Conservation (phyloP, 2,888 invertebrate genomes). For the Trachelus tabidus region DNA sequence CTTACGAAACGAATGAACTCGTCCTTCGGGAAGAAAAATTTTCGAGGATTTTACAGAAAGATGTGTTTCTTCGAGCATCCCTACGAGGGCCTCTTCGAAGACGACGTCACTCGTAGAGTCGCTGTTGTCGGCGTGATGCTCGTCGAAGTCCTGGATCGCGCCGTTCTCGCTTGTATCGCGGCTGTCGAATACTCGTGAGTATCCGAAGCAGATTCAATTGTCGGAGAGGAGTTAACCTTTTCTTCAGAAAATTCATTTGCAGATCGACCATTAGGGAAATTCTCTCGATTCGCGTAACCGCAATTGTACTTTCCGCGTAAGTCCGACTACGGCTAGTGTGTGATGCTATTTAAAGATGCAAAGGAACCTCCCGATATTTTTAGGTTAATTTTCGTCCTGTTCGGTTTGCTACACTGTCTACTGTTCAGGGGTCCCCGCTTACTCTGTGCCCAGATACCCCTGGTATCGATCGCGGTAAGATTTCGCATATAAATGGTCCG, state of each 20-base stretch:
- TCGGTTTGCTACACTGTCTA: constrained; percentile 5
- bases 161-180: constrained; percentile 20
- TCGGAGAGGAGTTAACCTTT: too few species aligned
- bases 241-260: neutral
- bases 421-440: constrained; percentile 12
- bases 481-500: neutral
- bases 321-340: neutral
- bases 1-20: too few species aligned
- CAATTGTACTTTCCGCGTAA: constrained; percentile 8
- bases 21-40: too few species aligned
- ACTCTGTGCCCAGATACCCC: constrained; percentile 18
- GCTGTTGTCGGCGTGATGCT: constrained; percentile 13
- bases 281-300: neutral
- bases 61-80: constrained; percentile 21
- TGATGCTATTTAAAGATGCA: too few species aligned
- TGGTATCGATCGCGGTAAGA: constrained; percentile 13
- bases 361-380: too few species aligned
- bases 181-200: constrained; percentile 26
- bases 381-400: too few species aligned
- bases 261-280: constrained; percentile 3
- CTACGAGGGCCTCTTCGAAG: constrained; percentile 27
- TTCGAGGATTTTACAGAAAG: neutral
- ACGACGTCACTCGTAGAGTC: constrained; percentile 19
- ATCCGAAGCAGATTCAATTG: neutral
- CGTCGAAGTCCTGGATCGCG: constrained; percentile 21